A percentile compares a stretch with the other conserved stretches of the same genome.
These are phyloP conservation scores for Acridotheres tristis DNA, from an alignment of 2,797 vertebrate genomes.

Conservation along the genomic window DNA sequence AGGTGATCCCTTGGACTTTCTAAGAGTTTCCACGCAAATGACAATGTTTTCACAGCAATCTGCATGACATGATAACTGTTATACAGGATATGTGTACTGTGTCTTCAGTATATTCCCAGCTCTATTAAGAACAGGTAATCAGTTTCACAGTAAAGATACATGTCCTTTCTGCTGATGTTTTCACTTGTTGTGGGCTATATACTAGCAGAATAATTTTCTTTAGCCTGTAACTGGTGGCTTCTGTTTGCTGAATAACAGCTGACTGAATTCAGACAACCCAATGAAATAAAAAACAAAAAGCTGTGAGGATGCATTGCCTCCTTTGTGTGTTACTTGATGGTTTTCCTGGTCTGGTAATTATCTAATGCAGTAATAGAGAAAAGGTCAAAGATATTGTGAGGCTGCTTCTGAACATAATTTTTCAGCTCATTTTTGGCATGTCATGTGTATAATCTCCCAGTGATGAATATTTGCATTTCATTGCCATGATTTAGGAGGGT, in stretches of 20 bases:
- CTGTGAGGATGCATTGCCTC: neutral
- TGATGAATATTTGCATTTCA: neutral
- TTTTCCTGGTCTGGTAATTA: constrained; percentile 1
- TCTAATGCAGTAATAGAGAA: neutral
- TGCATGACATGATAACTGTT: neutral
- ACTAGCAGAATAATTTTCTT: neutral
- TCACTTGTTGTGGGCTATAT: neutral
- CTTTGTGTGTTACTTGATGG: neutral
- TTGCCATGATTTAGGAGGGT: neutral
- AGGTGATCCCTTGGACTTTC: neutral
- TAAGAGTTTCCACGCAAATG: neutral
- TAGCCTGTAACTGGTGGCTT: neutral
- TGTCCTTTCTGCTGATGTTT: neutral
- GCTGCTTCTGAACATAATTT: neutral
- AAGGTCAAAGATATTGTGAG: neutral
- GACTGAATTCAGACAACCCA: neutral
- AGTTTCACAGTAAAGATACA: neutral
- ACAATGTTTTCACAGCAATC: neutral
- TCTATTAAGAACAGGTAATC: neutral
- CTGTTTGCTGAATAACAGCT: neutral
- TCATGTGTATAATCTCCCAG: neutral
- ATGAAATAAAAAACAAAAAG: neutral
- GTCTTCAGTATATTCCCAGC: neutral
- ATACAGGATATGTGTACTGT: neutral
- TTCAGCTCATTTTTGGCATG: neutral